A percentile compares a stretch with the other conserved stretches of the same genome.
These are phyloP conservation scores for Armadillidium nasatum DNA, from an alignment of 1,140 invertebrate species.

Conservation along the genomic window DNA sequence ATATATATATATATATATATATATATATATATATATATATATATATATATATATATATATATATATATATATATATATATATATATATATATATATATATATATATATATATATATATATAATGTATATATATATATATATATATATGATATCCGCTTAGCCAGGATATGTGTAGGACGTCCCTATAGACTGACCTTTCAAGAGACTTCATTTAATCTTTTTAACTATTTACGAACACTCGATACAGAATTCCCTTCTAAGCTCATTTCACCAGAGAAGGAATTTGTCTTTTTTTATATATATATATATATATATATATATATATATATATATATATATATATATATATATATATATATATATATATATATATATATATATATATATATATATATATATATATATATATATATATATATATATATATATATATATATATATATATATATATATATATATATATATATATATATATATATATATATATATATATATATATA, in stretches of 20 bases:
- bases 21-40: too few relatives aligned
- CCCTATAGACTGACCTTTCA: not conserved
- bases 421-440: not conserved
- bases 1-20: too few relatives aligned
- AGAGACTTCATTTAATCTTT: not conserved
- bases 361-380: too few relatives aligned
- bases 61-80: not conserved
- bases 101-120: not conserved
- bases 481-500: not conserved
- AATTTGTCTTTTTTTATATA: too few relatives aligned
- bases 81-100: not conserved
- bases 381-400: not conserved
- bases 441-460: slow-evolving; percentile 6
- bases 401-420: not conserved
- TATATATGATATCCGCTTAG: not conserved
- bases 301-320: too few relatives aligned
- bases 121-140: too few relatives aligned
- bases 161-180: not conserved
- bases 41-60: too few relatives aligned
- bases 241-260: not conserved
- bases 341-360: too few relatives aligned
- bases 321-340: too few relatives aligned
- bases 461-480: slow-evolving; percentile 6
- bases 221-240: not conserved
- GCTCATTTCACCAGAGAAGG: too few relatives aligned